phyloP scores from a whole-genome alignment of 2,888 invertebrate species.

The Bruchidius siliquastri region DNA sequence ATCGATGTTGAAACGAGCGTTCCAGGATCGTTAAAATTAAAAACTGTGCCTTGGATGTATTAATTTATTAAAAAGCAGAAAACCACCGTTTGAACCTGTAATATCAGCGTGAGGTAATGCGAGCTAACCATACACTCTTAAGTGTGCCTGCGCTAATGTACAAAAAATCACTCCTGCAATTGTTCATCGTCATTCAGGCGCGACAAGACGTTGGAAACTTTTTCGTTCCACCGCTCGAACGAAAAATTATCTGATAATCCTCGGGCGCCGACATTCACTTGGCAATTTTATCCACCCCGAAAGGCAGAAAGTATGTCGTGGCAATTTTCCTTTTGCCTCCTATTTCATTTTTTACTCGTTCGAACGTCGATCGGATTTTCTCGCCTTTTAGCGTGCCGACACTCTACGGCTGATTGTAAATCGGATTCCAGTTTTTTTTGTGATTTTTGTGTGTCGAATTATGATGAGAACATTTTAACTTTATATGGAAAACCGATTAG shows the following conservation, averaged over 20 bases:
- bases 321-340: neutral
- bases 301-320: neutral
- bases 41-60: too few species aligned
- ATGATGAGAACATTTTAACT: neutral
- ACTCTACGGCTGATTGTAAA: neutral
- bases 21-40: too few species aligned
- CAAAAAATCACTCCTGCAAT: too few species aligned
- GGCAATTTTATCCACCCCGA: neutral
- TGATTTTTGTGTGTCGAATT: neutral
- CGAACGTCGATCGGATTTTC: neutral
- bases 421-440: neutral
- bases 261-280: neutral
- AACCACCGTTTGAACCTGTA: too few species aligned
- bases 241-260: neutral
- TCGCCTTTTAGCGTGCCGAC: neutral
- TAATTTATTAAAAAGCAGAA: too few species aligned
- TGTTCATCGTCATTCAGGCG: neutral
- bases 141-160: too few species aligned
- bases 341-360: neutral
- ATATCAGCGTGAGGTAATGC: too few species aligned
- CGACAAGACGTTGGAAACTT: neutral
- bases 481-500: too few species aligned
- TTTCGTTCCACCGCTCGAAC: neutral
- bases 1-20: too few species aligned
- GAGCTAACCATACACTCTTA: too few species aligned